A percentile compares a stretch with the other conserved stretches of the same genome.
Evolutionary conservation across 2,797 vertebrate species (phyloP).

Genomic region (Microctenopoma steveboyesi): DNA sequence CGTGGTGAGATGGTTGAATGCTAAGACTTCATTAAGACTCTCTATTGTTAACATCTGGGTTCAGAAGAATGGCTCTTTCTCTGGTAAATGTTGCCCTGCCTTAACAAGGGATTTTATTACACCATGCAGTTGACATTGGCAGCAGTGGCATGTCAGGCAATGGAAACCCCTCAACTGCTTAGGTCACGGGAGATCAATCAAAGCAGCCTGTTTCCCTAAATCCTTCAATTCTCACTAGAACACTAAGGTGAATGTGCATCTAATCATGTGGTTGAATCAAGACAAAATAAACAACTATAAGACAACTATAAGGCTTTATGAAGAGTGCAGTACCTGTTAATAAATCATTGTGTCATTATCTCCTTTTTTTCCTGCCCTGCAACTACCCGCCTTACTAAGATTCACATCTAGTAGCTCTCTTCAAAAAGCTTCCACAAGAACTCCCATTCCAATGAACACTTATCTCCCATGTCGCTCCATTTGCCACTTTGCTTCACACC

Average conservation of each 20-base stretch:
- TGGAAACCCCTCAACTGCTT: conserved; percentile 75
- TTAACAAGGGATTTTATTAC: conserved; percentile 86
- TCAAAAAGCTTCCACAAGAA: conserved; percentile 33
- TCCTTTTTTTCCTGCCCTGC: not conserved
- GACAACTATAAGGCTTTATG: conserved; percentile 10
- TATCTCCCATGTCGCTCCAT: conserved; percentile 24
- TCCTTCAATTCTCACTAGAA: conserved; percentile 55
- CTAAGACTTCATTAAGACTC: conserved; percentile 83
- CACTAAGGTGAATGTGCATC: conserved; percentile 46
- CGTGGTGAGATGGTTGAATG: conserved; percentile 77
- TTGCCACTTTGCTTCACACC: conserved; percentile 31
- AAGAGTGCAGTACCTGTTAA: not conserved
- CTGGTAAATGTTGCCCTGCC: conserved; percentile 79
- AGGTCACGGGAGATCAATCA: conserved; percentile 82
- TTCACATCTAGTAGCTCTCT: conserved; percentile 3
- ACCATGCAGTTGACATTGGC: conserved; percentile 83
- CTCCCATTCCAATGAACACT: conserved; percentile 3
- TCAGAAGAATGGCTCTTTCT: conserved; percentile 83
- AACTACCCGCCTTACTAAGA: conserved; percentile 12
- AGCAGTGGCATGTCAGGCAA: conserved; percentile 78
- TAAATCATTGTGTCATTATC: conserved; percentile 1
- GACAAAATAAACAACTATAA: conserved; percentile 24
- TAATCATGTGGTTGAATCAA: conserved; percentile 48
- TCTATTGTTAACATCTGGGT: conserved; percentile 89
- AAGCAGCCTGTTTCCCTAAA: conserved; percentile 70